phyloP scores from a whole-genome alignment of 2,113 vertebrate genomes.

The Manacus vitellinus region DNA sequence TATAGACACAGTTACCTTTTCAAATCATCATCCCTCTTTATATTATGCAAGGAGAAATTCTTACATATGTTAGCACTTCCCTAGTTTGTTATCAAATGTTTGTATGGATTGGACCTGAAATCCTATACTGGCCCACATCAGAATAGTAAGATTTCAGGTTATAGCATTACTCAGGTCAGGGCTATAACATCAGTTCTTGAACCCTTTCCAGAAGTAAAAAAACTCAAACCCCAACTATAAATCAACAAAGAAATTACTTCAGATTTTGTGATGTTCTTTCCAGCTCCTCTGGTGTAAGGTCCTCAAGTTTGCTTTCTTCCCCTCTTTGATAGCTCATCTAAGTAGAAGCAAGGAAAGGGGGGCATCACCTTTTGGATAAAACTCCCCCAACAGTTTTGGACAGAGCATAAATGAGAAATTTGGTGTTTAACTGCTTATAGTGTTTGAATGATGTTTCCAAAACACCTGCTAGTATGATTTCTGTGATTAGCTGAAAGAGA shows the following conservation, averaged over 20 bases:
- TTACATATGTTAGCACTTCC: background rate
- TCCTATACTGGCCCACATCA: background rate
- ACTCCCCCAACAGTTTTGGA: background rate
- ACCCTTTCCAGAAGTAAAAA: background rate
- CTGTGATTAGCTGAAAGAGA: background rate
- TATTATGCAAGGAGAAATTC: background rate
- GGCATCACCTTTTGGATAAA: background rate
- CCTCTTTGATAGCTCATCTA: background rate
- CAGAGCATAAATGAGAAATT: background rate
- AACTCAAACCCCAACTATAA: fast-evolving
- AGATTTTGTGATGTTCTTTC: background rate
- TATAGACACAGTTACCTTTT: background rate
- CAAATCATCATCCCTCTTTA: background rate
- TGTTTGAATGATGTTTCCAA: background rate
- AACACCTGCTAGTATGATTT: background rate
- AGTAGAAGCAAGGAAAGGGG: background rate
- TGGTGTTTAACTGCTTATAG: background rate
- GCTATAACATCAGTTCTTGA: background rate
- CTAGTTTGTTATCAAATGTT: background rate
- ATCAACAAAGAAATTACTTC: background rate
- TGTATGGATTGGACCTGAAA: background rate
- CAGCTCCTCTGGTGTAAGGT: background rate
- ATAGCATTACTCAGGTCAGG: background rate
- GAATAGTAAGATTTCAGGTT: background rate
- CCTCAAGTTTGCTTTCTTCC: background rate